These are phyloP conservation scores for Microcebus tavaratra DNA, from an alignment of 2,113 vertebrate genomes.

Conservation along the genomic window DNA sequence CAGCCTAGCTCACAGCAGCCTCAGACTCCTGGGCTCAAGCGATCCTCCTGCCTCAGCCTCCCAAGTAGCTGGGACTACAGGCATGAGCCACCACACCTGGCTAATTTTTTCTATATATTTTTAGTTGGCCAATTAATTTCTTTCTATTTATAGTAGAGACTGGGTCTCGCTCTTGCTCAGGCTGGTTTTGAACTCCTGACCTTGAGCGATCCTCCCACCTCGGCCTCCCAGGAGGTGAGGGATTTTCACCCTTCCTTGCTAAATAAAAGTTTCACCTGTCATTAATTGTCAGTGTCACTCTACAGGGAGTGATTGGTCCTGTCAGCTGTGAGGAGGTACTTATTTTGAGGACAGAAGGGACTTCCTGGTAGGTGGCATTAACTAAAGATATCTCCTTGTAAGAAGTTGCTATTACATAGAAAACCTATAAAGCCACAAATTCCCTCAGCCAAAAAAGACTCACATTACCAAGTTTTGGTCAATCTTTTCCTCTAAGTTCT, in stretches of 20 bases:
- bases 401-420: neutral
- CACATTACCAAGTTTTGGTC: neutral
- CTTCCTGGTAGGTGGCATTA: neutral
- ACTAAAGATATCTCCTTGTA: neutral
- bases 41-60: no score
- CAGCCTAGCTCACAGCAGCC: no score
- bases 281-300: neutral
- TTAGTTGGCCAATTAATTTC: no score
- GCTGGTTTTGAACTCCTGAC: no score
- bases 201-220: no score
- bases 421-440: neutral
- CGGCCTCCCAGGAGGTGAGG: no score
- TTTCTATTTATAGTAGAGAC: no score
- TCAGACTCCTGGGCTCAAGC: no score
- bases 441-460: neutral
- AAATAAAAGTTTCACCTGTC: neutral
- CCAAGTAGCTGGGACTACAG: no score
- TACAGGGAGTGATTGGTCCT: neutral
- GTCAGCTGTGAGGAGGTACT: neutral
- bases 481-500: neutral
- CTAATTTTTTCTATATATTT: no score
- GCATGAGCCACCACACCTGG: no score
- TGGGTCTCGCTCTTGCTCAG: no score
- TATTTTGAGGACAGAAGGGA: neutral
- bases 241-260: neutral